Evolutionary conservation across 1,140 invertebrate species (phyloP).

Genomic region (Varroa destructor): DNA sequence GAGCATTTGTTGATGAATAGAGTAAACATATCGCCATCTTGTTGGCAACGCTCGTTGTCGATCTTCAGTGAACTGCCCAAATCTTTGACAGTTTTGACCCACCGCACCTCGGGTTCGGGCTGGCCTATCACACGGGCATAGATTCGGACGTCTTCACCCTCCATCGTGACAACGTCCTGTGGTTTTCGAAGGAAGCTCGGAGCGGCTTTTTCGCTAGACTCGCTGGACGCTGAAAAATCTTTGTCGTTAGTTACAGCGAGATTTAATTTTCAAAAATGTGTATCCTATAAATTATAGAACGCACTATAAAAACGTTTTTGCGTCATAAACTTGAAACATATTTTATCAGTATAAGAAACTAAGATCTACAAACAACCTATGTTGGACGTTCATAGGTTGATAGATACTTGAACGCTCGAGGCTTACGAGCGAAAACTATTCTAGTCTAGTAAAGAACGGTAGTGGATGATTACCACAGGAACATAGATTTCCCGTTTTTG

Average conservation of each 20-base stretch:
- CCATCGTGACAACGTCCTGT: slow-evolving; percentile 35
- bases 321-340: too few species aligned
- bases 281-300: too few species aligned
- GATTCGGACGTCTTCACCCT: slow-evolving; percentile 26
- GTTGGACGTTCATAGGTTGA: too few species aligned
- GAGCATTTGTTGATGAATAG: slow-evolving; percentile 35
- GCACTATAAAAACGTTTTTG: too few species aligned
- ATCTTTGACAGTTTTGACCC: slow-evolving; percentile 27
- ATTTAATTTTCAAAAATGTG: too few species aligned
- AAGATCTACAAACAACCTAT: too few species aligned
- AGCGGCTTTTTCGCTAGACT: not conserved
- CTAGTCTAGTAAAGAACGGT: not conserved
- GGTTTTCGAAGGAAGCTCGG: slow-evolving; percentile 37
- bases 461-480: not conserved
- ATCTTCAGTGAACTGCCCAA: not conserved
- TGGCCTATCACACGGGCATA: slow-evolving; percentile 11
- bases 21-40: slow-evolving; percentile 30
- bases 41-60: slow-evolving; percentile 2
- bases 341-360: too few species aligned
- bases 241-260: too few species aligned
- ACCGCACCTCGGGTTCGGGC: slow-evolving; percentile 28
- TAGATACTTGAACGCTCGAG: too few species aligned
- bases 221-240: not conserved
- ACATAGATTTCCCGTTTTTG: not conserved
- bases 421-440: too few species aligned